Percentiles rank a stretch among this genome's conserved stretches.
Evolutionary conservation across 2,113 vertebrate genomes (phyloP).

Genomic region (Sitta europaea): DNA sequence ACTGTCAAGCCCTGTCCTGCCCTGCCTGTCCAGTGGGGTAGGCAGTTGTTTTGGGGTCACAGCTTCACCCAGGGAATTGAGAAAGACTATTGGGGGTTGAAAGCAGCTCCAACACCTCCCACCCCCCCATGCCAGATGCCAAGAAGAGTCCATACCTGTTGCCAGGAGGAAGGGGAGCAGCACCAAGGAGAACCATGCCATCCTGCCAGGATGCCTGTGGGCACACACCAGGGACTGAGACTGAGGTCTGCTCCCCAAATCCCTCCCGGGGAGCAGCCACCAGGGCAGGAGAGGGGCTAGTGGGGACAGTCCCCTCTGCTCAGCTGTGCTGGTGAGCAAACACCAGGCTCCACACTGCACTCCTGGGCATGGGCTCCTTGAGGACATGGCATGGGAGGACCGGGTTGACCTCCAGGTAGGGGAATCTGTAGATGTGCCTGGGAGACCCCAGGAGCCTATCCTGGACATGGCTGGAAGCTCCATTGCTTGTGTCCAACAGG

Average conservation of each 20-base stretch:
- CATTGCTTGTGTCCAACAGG: rapidly evolving
- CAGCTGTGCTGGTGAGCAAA: not conserved
- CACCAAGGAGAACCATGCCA: not conserved
- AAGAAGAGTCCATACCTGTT: constrained; percentile 7
- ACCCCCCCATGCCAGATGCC: rapidly evolving
- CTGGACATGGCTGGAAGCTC: not conserved
- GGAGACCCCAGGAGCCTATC: not conserved
- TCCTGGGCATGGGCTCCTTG: rapidly evolving
- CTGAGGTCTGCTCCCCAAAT: not conserved
- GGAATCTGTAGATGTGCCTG: not conserved
- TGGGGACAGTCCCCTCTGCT: not conserved
- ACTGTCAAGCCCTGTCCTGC: not conserved
- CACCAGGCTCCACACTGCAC: not conserved
- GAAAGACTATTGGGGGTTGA: rapidly evolving
- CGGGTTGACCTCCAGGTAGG: not conserved
- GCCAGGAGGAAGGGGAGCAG: constrained; percentile 29
- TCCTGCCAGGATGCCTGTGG: not conserved
- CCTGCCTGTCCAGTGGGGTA: not conserved
- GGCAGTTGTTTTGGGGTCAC: not conserved
- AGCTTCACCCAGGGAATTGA: not conserved
- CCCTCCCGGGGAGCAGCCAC: not conserved
- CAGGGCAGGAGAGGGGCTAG: not conserved
- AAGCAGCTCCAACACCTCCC: not conserved
- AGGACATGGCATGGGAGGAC: not conserved
- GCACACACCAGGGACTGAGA: not conserved